phyloP scores from a whole-genome alignment of 2,888 invertebrate species.

The Pelosia muscerda region DNA sequence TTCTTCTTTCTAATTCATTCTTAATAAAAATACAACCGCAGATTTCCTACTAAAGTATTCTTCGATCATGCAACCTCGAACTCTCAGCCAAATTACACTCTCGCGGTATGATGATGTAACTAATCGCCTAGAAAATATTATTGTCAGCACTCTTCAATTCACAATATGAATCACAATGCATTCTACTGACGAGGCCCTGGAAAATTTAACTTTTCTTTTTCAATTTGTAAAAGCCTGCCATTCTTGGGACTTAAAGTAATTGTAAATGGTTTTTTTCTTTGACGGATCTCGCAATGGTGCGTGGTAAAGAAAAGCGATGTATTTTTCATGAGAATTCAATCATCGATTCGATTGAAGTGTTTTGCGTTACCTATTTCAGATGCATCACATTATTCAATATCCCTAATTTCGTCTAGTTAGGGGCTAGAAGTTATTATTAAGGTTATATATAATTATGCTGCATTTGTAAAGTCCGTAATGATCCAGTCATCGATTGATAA shows the following conservation, averaged over 20 bases:
- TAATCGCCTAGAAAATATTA: background rate
- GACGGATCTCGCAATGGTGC: background rate
- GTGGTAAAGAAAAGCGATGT: background rate
- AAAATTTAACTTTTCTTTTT: background rate
- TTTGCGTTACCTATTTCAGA: background rate
- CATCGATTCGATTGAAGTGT: background rate
- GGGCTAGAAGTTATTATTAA: no score
- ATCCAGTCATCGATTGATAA: no score
- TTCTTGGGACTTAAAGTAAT: background rate
- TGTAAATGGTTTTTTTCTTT: background rate
- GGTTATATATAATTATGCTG: no score
- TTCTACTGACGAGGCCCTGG: no score
- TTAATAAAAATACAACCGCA: background rate
- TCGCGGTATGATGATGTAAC: background rate
- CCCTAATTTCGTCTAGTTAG: no score
- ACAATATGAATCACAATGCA: background rate
- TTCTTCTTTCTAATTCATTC: slow-evolving; percentile 2
- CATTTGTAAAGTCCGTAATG: no score
- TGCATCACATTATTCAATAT: no score
- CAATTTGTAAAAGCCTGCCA: background rate
- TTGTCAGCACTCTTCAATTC: background rate
- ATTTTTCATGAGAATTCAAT: background rate
- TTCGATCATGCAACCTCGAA: background rate
- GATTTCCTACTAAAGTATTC: background rate
- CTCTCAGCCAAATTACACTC: slow-evolving; percentile 9